Evolutionary conservation across 53 echinoderm and acorn worm species (phyloP).

Genomic region (Actinopyga echinites): DNA sequence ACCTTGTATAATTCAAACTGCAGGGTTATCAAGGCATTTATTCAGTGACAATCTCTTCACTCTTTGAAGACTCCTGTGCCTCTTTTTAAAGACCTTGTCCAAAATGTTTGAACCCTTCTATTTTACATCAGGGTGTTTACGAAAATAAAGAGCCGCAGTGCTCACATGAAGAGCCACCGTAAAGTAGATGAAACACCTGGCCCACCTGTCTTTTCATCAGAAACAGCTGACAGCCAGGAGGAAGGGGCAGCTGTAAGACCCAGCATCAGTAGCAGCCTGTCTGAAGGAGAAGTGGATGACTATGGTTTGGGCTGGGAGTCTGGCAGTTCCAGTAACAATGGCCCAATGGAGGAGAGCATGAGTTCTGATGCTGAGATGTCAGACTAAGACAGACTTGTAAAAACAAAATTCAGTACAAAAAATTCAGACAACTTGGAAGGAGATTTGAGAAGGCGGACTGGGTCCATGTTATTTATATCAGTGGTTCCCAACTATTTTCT

Average conservation of each 20-base stretch:
- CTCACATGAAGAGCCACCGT: constrained; percentile 97
- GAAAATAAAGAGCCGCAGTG: constrained; percentile 90
- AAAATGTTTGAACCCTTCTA: background rate
- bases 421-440: no score
- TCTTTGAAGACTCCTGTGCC: no score
- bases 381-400: background rate
- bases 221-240: constrained; percentile 18
- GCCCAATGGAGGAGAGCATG: constrained; percentile 6
- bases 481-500: no score
- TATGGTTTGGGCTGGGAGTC: constrained; percentile 57
- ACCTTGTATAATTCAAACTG: no score
- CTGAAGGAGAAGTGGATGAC: constrained; percentile 62
- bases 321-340: constrained; percentile 35
- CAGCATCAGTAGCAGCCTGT: constrained; percentile 43
- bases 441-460: no score
- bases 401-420: background rate
- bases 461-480: no score
- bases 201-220: constrained; percentile 15
- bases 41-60: no score
- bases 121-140: constrained; percentile 69
- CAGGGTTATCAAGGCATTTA: no score
- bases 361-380: constrained; percentile 51
- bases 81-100: no score
- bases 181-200: background rate
- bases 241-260: background rate